Base-by-base conservation (phyloP, 2,888 invertebrate species). In the Oscheius sp. region DNA sequence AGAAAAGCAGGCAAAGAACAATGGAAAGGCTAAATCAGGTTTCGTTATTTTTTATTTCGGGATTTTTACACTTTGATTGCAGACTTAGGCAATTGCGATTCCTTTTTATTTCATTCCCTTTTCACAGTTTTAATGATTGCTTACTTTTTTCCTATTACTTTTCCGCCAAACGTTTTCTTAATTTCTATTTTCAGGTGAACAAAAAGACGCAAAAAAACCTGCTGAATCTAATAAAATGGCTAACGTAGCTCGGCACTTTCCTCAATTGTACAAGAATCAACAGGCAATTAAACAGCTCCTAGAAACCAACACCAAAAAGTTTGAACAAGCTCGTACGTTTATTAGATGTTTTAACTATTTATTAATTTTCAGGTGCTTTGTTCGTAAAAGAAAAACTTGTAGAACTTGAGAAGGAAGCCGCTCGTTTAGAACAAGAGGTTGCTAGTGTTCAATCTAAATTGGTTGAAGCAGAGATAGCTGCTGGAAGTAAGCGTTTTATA, bases 361-460 rank as follows among this genome's bases (percentile, higher is more conserved):
- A 6, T 1, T 46, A 12, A 25, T 52, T 39, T 34, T 58, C 12
- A 76, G 76, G 73, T n/a, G 8, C 50, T 50, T 17, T 72, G 10
- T 75, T 76, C 42, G 70, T 68, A 10, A 55, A 48, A 29, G 63
- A 66, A 17, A 71, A 77, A 23, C 57, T 76, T 15, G 52, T 45
- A 15, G 70, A 72, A 39, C 66, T 86, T 50, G 75, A 79, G n/a
- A 73, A 65, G n/a, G 79, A 79, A 31, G 78, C 80, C 31, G 70
- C n/a, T 5, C 61, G 69, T 17, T 68, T 86, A 33, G 72, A 73
- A 27, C 64, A 69, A 27, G 79, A 83, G 33, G 80, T 84, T 6
- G 74, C 77, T 42, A 27, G 58, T 0, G 70, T 82, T 17, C 77
- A 77, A 68, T 68, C 69, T n/a, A 65, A 75, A 45, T 69, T 86